Conservation (phyloP, 2,113 vertebrate genomes). For the Setophaga coronata region DNA sequence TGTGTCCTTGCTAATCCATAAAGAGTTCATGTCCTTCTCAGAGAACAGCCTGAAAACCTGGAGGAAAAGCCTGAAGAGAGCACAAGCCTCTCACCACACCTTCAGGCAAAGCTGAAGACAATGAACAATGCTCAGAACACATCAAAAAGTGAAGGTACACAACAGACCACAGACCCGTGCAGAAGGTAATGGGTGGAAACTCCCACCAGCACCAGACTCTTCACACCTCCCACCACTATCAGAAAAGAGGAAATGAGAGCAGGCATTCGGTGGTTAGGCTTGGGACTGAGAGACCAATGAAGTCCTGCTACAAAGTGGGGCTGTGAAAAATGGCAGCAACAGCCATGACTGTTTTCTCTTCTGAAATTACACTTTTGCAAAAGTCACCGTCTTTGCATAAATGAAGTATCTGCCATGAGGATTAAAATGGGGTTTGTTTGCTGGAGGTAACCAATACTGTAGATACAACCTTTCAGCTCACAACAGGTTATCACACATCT, state of each 20-base stretch:
- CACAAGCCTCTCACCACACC: not conserved
- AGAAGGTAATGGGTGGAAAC: conserved; percentile 6
- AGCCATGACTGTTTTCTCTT: not conserved
- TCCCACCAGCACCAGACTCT: not conserved
- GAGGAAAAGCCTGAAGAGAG: not conserved
- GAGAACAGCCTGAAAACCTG: not conserved
- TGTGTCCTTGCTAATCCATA: not conserved
- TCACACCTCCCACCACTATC: not conserved
- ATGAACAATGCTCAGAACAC: not conserved
- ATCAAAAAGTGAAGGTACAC: not conserved
- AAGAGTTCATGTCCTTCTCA: not conserved
- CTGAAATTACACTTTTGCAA: not conserved
- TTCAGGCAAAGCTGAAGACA: not conserved
- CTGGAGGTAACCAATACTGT: not conserved
- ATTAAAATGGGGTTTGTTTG: not conserved
- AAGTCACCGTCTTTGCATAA: not conserved
- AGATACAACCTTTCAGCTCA: not conserved
- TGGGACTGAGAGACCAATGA: not conserved
- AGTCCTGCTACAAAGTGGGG: not conserved
- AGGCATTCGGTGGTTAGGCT: not conserved
- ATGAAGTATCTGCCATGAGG: not conserved
- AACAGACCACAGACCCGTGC: not conserved
- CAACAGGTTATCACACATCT: not conserved
- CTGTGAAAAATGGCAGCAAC: not conserved
- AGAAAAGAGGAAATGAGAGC: conserved; percentile 60